Base-by-base conservation (phyloP, 2,888 invertebrate species). In the Cerceris rybyensis region DNA sequence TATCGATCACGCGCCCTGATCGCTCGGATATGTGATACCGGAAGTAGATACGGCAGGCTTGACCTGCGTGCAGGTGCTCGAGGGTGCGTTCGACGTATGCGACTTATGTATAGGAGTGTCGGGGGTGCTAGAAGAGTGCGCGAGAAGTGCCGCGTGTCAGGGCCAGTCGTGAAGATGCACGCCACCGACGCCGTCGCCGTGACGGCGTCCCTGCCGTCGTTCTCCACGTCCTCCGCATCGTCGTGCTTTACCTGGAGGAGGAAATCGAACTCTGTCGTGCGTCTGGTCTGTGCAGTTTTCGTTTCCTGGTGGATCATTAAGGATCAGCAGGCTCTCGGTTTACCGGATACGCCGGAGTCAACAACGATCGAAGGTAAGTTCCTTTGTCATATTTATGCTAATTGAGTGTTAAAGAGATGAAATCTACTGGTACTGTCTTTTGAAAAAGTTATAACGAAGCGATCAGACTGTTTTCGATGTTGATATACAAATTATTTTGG, bases 181-280 rank as follows among this genome's bases (percentile, higher is more conserved):
- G 70, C 68, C 65, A 59, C 57, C 54, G 78, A 78, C 78, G 73
- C 66, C 73, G 75, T 74, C 75, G 66, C 64, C 64, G 61, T 46
- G 73, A 61, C 74, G 72, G 67, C 78, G 75, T 71, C 90, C 94
- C 61, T 63, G 73, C 94, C 90, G 85, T 81, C 86, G 61, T 71
- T 74, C 14, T 75, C 81, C 66, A 73, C 78, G 80, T 76, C 82
- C 14, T 63, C 52, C 28, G 1, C 58, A 42, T 8, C 65, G 82
- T 78, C 80, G 75, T 67, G 68, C 54, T 46, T 70, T 8, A 60
- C n/a, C 46, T 73, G 80, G 79, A 76, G 65, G 57, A 83, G 77
- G 80, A 84, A 71, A 75, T 80, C 68, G 54, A 70, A 65, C 65
- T 81, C 80, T 69, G 78, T 78, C 81, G 78, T 82, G 69, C 85